Base-by-base conservation (phyloP, 2,113 vertebrate species). In the Damaliscus lunatus region DNA sequence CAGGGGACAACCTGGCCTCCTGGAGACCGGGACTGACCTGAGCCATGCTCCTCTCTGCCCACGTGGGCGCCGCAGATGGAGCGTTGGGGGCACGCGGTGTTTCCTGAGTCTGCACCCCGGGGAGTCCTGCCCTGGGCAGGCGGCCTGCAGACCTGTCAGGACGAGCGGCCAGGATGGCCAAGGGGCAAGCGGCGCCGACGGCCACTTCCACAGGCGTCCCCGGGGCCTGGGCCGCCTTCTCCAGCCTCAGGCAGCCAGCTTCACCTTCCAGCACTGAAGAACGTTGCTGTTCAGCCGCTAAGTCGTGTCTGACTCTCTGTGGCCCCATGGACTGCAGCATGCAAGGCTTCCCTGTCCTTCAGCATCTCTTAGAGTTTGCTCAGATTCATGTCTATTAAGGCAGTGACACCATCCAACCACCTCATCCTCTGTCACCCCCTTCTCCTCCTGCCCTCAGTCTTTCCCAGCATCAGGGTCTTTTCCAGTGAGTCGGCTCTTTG, bases 81-180 rank as follows among this genome's bases (percentile, higher is more conserved):
- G 59, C 1, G 1, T 3, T 12, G 6, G 15, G 21, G 14, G 89
- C 15, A 2, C 0, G 1, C 1, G 25, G 77, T n/a, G 6, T 50
- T 62, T 52, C 21, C 62, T 15, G 4, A 29, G 77, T 10, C 27
- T 23, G 64, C 55, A 48, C 31, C 89, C 23, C 2, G 2, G 15
- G 15, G 52, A 50, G 29, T 52, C 9, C 89, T 31, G 36, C 6
- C 33, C n/a, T 4, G 21, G 33, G 33, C n/a, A 40, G 80, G 36
- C 36, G 5, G 16, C 62, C 33, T 19, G 29, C 11, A 50, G 4
- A 19, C 31, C 59, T 5, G 1, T 31, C 29, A 19, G 67, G n/a
- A 53, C 3, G n/a, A 55, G 17, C 0, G 1, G 21, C 89, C 13
- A 88, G 29, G 67, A 53, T 0, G 4, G 50, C 25, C 59, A 25